Evolutionary conservation across 2,888 invertebrate genomes (phyloP).

Genomic region (Aricia artaxerxes): DNA sequence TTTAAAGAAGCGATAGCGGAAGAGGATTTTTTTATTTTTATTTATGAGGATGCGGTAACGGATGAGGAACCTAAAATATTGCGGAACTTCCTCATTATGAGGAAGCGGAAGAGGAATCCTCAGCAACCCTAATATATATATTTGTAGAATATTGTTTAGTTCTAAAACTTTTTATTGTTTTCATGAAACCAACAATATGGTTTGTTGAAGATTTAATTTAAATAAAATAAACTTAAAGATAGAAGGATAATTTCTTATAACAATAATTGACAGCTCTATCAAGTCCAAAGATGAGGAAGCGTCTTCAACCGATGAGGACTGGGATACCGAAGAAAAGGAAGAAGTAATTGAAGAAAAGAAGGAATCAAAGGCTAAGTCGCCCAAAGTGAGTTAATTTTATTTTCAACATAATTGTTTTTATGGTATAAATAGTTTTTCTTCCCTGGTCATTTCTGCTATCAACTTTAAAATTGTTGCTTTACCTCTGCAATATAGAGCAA

Average conservation of each 20-base stretch:
- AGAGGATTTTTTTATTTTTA: too few relatives aligned
- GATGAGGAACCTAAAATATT: too few relatives aligned
- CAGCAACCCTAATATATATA: background rate
- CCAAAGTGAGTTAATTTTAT: conserved; percentile 56
- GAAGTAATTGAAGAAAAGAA: conserved; percentile 68
- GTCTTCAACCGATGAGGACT: conserved; percentile 74
- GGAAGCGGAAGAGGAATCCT: too few relatives aligned
- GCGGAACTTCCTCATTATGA: too few relatives aligned
- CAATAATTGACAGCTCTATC: conserved; percentile 55
- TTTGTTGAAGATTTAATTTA: background rate
- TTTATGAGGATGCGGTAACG: too few relatives aligned
- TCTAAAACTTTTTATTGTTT: background rate
- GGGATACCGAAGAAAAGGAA: conserved; percentile 74
- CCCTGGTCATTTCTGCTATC: too few relatives aligned
- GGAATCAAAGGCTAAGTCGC: conserved; percentile 65
- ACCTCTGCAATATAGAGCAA: too few relatives aligned
- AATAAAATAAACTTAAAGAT: background rate
- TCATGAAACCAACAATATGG: background rate
- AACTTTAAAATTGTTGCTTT: too few relatives aligned
- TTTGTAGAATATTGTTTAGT: background rate
- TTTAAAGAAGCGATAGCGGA: too few relatives aligned
- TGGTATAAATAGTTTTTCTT: background rate
- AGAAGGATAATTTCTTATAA: background rate
- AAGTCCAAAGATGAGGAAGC: conserved; percentile 72
- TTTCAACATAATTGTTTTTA: too few relatives aligned